Base-by-base conservation (phyloP, 1,140 invertebrate species). In the Aporrectodea caliginosa region DNA sequence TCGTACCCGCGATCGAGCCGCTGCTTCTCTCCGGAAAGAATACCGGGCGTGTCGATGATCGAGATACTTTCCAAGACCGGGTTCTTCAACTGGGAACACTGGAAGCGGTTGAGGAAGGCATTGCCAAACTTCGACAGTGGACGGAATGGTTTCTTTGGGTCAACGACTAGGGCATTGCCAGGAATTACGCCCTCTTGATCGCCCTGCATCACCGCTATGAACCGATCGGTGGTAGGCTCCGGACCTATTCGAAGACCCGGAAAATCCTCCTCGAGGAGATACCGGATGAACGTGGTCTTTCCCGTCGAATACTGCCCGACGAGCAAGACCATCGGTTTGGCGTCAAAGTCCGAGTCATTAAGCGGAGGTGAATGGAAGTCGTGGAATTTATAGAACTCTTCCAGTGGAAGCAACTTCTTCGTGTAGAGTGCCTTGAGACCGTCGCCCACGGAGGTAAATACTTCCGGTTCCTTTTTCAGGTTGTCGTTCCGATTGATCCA, bases 241-340 rank as follows among this genome's bases (percentile, higher is more conserved):
- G 89, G 89, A n/a, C 89, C 89, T 35, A 89, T 90, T 16, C 87
- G 83, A 34, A 88, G 86, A 32, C 89, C 89, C 2, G 87, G 88
- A 81, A 89, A 89, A 78, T 89, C 87, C 77, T 86, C 82, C 71
- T 89, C 75, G 31, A 89, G 78, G 2, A 89, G 76, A 82, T 88
- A 88, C 81, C 95, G 93, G 80, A 99, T 99, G 85, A 98, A 98
- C 0, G 96, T 98, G 0, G 97, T 99, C 90, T 99, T 99, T 81
- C 97, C 97, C 0, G 97, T 98, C 0, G 97, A 99, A 88, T 99
- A 99, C 87, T 99, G 97, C 0, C 97, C 97, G 58, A 99, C 95
- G 0, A 99, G 89, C 43, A 99, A 88, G 78, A 99, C 97, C 96
- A 99, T 98, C 0, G 98, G 98, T 86, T 98, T 99, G 0, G 97